A percentile compares a stretch with the other conserved stretches of the same genome.
phyloP scores from a whole-genome alignment of 1,140 invertebrate genomes.

The Temnothorax curvispinosus region DNA sequence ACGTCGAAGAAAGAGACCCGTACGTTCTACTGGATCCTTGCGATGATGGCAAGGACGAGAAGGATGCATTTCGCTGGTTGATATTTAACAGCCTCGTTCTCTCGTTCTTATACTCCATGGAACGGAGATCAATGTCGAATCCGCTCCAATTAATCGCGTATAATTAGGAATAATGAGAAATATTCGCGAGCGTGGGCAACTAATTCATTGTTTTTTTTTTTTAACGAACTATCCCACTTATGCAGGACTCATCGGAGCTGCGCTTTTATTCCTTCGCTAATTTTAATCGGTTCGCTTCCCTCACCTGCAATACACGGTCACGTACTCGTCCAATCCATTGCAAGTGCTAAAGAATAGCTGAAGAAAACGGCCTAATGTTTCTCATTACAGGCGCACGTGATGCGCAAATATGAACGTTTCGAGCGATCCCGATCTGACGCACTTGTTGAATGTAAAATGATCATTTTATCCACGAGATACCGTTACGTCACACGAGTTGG shows the following conservation, averaged over 20 bases:
- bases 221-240: neutral
- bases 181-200: neutral
- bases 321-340: neutral
- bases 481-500: neutral
- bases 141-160: conserved; percentile 42
- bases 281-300: neutral
- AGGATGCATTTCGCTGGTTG: conserved; percentile 55
- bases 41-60: conserved; percentile 58
- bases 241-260: neutral
- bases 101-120: conserved; percentile 73
- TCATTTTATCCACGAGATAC: neutral
- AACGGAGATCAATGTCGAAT: conserved; percentile 67
- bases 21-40: conserved; percentile 74
- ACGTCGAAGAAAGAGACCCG: conserved; percentile 77
- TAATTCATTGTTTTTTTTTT: neutral
- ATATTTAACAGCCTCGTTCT: conserved; percentile 66
- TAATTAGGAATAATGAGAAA: neutral
- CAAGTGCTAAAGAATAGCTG: neutral
- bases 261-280: neutral
- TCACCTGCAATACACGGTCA: neutral
- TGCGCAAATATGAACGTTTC: neutral
- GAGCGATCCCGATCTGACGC: neutral
- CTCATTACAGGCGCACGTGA: neutral
- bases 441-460: conserved; percentile 11
- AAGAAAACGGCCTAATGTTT: neutral